Conservation (phyloP, 2,888 invertebrate species). For the Nomada goodeniana region DNA sequence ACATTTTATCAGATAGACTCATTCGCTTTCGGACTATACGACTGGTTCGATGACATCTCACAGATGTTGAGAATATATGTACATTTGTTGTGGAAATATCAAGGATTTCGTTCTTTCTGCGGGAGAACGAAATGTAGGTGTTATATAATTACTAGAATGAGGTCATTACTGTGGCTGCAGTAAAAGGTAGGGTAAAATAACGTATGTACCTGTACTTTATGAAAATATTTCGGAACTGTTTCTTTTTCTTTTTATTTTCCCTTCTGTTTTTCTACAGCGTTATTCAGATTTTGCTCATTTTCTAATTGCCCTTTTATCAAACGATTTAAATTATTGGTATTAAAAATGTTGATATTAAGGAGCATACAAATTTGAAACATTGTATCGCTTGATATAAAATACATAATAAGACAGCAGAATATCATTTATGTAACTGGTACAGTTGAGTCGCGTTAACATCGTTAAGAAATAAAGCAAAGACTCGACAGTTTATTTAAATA, state of each 20-base stretch:
- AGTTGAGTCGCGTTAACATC: background rate
- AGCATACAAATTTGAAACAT: no score
- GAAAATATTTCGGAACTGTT: background rate
- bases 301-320: background rate
- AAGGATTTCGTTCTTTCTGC: background rate
- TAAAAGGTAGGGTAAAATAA: constrained; percentile 5
- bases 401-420: no score
- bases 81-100: background rate
- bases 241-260: background rate
- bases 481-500: background rate
- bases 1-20: background rate
- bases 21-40: background rate
- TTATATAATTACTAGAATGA: constrained; percentile 11
- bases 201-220: background rate
- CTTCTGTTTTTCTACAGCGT: background rate
- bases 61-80: background rate
- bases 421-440: background rate
- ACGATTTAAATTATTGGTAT: background rate
- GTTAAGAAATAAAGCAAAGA: background rate
- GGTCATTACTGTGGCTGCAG: constrained; percentile 1
- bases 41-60: background rate
- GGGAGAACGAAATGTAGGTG: background rate
- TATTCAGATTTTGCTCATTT: background rate
- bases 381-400: no score
- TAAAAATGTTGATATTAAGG: background rate